Base-by-base conservation (phyloP, 2,888 invertebrate species). In the Chirona hameri region DNA sequence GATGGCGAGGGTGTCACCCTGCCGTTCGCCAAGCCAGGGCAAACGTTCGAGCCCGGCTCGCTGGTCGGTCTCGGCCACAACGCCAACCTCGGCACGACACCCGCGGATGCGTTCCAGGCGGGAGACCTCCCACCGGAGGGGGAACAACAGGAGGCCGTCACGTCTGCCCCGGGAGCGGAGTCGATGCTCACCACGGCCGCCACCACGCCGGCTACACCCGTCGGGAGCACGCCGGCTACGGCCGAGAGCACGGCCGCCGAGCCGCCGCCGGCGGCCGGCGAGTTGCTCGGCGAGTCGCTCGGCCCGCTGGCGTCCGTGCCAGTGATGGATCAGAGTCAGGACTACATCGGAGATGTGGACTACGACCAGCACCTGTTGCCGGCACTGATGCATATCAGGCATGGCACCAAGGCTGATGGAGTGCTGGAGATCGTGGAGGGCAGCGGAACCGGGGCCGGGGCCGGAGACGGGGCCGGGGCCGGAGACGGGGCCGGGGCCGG, bases 301-400 rank as follows among this genome's bases (percentile, higher is more conserved):
- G 85, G 83, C 69, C 79, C 84, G 39, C 85, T 85, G 69, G 81
- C 84, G 0, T 84, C 83, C 10, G 83, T 84, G 18, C 83, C 85
- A 21, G 82, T 85, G 18, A 84, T 84, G 80, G 76, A 82, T 10
- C 82, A 84, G 76, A 81, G 84, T 57, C 83, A 84, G 46, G 60
- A 85, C 39, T 84, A 84, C n/a, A 84, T 84, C 27, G 85, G 85
- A 24, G 83, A 84, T n/a, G 84, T 85, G 76, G 79, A 84, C 76
- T 83, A 81, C 48, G 84, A 82, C 84, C 84, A 57, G 46, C 83
- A 81, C 15, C 48, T 21, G 48, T 12, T 80, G 80, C 80, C 80
- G 52, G 80, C 80, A 14, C 80, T 80, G 15, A 55, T 52, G 80
- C 27, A 52, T 0, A 46, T 76, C 76, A 18, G 60, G 29, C 46